Percentiles rank a stretch among this genome's conserved stretches.
Conservation (phyloP, 2,113 vertebrate species). For the Puma concolor region DNA sequence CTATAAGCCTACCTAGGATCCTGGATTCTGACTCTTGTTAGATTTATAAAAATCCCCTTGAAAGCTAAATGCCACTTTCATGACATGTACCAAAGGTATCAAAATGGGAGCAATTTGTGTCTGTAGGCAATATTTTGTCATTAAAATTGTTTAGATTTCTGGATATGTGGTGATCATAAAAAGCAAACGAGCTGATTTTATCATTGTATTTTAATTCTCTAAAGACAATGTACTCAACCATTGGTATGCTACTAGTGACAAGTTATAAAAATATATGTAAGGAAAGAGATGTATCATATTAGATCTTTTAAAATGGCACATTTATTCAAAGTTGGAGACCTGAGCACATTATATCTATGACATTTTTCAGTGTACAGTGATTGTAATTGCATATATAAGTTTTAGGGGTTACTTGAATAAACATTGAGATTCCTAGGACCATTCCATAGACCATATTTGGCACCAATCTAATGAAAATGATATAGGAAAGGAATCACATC, state of each 20-base stretch:
- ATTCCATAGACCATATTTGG: background rate
- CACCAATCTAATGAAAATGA: background rate
- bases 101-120: background rate
- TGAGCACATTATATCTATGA: background rate
- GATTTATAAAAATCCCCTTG: background rate
- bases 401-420: background rate
- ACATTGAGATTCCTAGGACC: background rate
- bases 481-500: background rate
- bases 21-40: background rate
- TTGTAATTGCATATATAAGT: background rate
- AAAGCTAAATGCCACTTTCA: background rate
- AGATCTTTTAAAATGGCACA: background rate
- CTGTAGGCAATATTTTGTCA: background rate
- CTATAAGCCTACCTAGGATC: background rate
- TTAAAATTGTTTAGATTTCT: constrained; percentile 19
- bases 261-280: background rate
- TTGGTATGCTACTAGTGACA: background rate
- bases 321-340: background rate
- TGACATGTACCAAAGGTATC: background rate
- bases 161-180: background rate
- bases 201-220: background rate
- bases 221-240: background rate
- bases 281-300: background rate
- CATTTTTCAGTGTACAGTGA: background rate
- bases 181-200: background rate